A percentile compares a stretch with the other conserved stretches of the same genome.
These are phyloP conservation scores for Phymatocera aterrima DNA, from an alignment of 2,888 invertebrate genomes.

Conservation along the genomic window DNA sequence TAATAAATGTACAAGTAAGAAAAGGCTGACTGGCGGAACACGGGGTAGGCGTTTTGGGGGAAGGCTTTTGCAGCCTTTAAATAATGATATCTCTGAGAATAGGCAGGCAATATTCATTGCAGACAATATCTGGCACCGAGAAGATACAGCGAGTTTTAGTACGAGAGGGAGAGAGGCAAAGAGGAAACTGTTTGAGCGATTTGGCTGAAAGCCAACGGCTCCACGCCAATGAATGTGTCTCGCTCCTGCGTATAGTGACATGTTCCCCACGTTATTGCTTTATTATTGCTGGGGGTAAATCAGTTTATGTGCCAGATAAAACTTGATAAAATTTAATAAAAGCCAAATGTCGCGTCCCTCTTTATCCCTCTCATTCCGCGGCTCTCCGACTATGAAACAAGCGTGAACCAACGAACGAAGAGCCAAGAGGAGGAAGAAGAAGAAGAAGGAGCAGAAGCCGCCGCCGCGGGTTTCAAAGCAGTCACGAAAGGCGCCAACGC, in stretches of 20 bases:
- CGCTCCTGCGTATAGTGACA: slow-evolving; percentile 20
- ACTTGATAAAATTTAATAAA: slow-evolving; percentile 42
- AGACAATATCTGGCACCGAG: slow-evolving; percentile 20
- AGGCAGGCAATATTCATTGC: slow-evolving; percentile 41
- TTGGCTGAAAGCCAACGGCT: slow-evolving; percentile 16
- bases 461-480: not conserved
- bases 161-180: not conserved
- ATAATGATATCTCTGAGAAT: slow-evolving; percentile 43
- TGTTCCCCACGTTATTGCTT: slow-evolving; percentile 39
- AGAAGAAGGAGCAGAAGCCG: not conserved
- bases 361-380: slow-evolving; percentile 17
- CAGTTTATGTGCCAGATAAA: slow-evolving; percentile 37
- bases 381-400: slow-evolving; percentile 20
- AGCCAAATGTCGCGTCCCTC: slow-evolving; percentile 6
- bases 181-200: slow-evolving; percentile 9
- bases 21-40: slow-evolving; percentile 35
- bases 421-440: not conserved
- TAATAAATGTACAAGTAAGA: slow-evolving; percentile 45
- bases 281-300: slow-evolving; percentile 39
- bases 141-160: not conserved
- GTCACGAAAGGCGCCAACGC: not conserved
- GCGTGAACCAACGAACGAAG: not conserved
- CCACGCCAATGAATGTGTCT: slow-evolving; percentile 23
- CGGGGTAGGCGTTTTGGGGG: not conserved
- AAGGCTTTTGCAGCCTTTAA: not conserved